phyloP scores from a whole-genome alignment of 2,888 invertebrate genomes.

The Habrosyne pyritoides region DNA sequence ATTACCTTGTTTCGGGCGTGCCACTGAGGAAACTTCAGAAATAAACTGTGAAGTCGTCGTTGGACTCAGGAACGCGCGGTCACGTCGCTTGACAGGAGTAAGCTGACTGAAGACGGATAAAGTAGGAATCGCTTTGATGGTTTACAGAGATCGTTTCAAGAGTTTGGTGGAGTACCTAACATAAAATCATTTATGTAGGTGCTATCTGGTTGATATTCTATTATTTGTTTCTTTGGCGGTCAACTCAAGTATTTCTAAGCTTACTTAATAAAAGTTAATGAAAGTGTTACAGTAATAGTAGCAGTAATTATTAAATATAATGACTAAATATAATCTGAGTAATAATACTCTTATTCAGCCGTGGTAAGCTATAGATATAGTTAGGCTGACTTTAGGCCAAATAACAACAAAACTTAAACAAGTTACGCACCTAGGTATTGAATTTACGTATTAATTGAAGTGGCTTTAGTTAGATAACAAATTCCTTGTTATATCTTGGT shows the following conservation, averaged over 20 bases:
- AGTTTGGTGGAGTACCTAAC: background rate
- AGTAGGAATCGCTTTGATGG: background rate
- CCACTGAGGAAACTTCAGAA: conserved; percentile 34
- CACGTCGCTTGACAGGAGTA: conserved; percentile 36
- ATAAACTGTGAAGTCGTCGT: conserved; percentile 46
- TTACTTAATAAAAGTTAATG: background rate
- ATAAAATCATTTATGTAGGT: background rate
- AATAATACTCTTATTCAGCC: too few relatives aligned
- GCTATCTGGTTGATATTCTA: background rate
- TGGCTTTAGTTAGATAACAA: too few relatives aligned
- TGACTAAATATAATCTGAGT: too few relatives aligned
- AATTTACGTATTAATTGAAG: too few relatives aligned
- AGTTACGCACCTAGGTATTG: too few relatives aligned
- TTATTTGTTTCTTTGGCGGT: background rate
- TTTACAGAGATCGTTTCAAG: background rate
- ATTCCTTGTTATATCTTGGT: too few relatives aligned
- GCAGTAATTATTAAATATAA: too few relatives aligned
- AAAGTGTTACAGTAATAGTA: too few relatives aligned
- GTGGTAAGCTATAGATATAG: too few relatives aligned
- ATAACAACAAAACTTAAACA: too few relatives aligned
- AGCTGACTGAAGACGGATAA: conserved; percentile 34
- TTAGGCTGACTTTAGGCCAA: too few relatives aligned
- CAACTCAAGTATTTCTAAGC: background rate
- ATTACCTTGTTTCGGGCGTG: conserved; percentile 51
- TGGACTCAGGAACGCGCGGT: conserved; percentile 21